phyloP scores from a whole-genome alignment of 2,888 invertebrate species.

The Pelosia muscerda region DNA sequence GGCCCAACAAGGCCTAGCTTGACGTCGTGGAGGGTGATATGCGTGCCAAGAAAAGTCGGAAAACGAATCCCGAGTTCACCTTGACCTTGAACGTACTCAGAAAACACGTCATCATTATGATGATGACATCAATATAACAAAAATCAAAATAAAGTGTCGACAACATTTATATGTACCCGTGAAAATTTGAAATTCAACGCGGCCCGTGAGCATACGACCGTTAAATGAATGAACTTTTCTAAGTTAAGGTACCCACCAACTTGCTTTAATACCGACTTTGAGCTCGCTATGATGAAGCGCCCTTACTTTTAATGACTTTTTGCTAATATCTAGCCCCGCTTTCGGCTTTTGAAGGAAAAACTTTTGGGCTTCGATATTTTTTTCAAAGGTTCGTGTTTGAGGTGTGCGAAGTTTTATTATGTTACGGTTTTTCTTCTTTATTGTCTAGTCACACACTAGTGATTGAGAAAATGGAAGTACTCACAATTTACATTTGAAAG shows the following conservation, averaged over 20 bases:
- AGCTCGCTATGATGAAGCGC: slow-evolving; percentile 81
- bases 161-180: slow-evolving; percentile 49
- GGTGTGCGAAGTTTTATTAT: slow-evolving; percentile 28
- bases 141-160: slow-evolving; percentile 9
- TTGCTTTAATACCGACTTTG: slow-evolving; percentile 83
- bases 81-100: too few species aligned
- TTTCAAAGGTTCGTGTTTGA: slow-evolving; percentile 30
- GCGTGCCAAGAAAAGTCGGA: too few species aligned
- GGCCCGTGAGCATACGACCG: slow-evolving; percentile 76
- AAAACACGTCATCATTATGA: too few species aligned
- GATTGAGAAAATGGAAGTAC: not conserved
- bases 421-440: slow-evolving; percentile 16
- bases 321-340: slow-evolving; percentile 81
- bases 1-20: too few species aligned
- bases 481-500: too few species aligned
- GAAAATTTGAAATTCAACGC: slow-evolving; percentile 78
- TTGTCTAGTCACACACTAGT: not conserved
- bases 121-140: too few species aligned
- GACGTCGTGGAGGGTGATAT: too few species aligned
- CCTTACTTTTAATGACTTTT: slow-evolving; percentile 87
- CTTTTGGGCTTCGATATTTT: slow-evolving; percentile 48
- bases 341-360: slow-evolving; percentile 72
- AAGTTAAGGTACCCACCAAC: slow-evolving; percentile 77
- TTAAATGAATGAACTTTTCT: slow-evolving; percentile 87
- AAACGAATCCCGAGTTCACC: too few species aligned